Percentiles rank a stretch among this genome's conserved stretches.
Evolutionary conservation across 2,113 vertebrate species (phyloP).

Genomic region (Pan troglodytes): NHGRI_mPanTro3-v2.1_pri NC_072412.2:94265501-94266000

Average conservation of each 20-base stretch:
- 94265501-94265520: too few species aligned
- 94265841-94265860: neutral
- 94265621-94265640: too few species aligned
- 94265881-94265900: neutral
- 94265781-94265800: neutral
- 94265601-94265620: too few species aligned
- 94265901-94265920: neutral
- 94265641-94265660: too few species aligned
- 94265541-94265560: too few species aligned
- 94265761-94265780: neutral
- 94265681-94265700: too few species aligned
- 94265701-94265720: neutral
- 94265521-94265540: too few species aligned
- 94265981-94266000: neutral
- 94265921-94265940: neutral
- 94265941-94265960: neutral
- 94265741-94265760: neutral
- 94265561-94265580: too few species aligned
- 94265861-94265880: neutral
- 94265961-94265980: neutral
- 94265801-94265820: neutral
- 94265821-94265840: neutral
- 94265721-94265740: neutral
- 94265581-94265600: too few species aligned
- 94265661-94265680: too few species aligned